Base-by-base conservation (phyloP, 2,888 invertebrate species). In the Hylaea fasciaria region DNA sequence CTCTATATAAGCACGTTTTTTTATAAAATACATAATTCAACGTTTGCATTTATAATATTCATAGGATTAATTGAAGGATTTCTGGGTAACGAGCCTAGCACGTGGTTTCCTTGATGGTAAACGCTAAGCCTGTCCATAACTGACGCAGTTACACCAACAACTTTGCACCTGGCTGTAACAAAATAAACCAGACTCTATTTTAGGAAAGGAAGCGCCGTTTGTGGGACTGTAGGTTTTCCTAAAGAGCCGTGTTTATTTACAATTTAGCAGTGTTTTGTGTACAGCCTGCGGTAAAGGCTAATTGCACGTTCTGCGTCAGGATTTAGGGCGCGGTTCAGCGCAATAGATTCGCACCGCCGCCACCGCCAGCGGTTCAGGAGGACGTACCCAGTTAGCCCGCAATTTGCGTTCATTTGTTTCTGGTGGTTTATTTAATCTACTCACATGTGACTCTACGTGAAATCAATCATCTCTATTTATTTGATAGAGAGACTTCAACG, bases 251-350 rank as follows among this genome's bases (percentile, higher is more conserved):
- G 51, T 51, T 55, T 53, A 65, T 52, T 47, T 41, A 48, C 65
- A 62, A 66, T 69, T 69, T 66, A 64, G 58, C 64, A 63, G 61
- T 59, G 57, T 65, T 67, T 66, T 57, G 52, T 58, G 61, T 62
- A 54, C 57, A 63, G 52, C 55, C 61, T 64, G 66, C 48, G 62
- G 67, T 70, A 65, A 65, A 64, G 65, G 71, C 75, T 73, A 80
- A 80, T 80, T 81, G 83, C 78, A 73, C 77, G 74, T 79, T 81
- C 82, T 81, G 77, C 66, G 71, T 73, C 75, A 16, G 78, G 83
- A 85, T 86, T 83, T 83, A 83, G 82, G 77, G 76, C 77, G 75
- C 74, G 74, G 76, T 76, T 72, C 65, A 61, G 71, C 71, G 76
- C 74, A 77, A 77, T 77, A 76, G 76, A 82, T 82, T 85, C 83